Base-by-base conservation (phyloP, 2,888 invertebrate genomes). In the Griposia aprilina region DNA sequence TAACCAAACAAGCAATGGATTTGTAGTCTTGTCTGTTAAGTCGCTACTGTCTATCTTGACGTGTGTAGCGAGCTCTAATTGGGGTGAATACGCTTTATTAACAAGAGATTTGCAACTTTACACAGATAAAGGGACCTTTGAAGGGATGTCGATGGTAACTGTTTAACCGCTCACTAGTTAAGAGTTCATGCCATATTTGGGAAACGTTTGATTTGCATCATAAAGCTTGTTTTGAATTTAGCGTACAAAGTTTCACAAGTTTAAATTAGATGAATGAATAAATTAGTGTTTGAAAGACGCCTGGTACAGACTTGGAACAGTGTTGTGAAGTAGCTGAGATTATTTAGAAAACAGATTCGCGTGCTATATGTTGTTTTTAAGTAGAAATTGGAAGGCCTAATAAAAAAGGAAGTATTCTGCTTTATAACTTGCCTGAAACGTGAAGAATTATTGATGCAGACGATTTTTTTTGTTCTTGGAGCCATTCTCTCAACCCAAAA, bases 51-150 rank as follows among this genome's bases (percentile, higher is more conserved):
- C 50, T 79, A 60, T 74, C 30, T 65, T 69, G 77, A 76, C 62
- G 72, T 79, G 74, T 82, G 80, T 80, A 80, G 75, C 57, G 72
- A 83, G 79, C 75, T 89, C 83, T 94, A 93, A 94, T 94, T 94
- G 93, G 93, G 90, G 91, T 84, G 91, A 92, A 92, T 92, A 93
- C 90, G 90, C 89, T 92, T 90, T 92, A 93, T 93, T 92, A 93
- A 90, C 82, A 86, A 89, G 90, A 92, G 91, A 94, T 94, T 92
- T 93, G 91, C 89, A 92, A 94, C 92, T 94, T 92, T 90, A 86
- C 83, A 82, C 83, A 91, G 91, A 92, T 93, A 93, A 93, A 93
- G 84, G 91, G 90, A 88, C 90, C 93, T 92, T 92, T 92, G 90
- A 92, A 92, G 91, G 92, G 92, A 91, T 90, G 87, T 89, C 91